These are phyloP conservation scores for Anguilla obscura DNA, from an alignment of 2,797 vertebrate genomes.

Conservation along the genomic window DNA sequence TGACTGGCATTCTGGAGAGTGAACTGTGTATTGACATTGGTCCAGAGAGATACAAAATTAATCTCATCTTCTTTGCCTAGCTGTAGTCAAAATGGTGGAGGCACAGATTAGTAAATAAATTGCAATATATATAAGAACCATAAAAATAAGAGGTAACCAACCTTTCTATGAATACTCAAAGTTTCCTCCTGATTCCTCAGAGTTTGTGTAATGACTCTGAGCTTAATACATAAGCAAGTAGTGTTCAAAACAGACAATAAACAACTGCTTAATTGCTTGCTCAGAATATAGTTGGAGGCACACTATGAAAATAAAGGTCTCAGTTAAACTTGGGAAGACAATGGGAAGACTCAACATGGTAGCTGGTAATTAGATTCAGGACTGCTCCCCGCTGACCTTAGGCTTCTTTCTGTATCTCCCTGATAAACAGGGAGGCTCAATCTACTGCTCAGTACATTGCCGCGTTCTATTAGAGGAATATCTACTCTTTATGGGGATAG, in stretches of 20 bases:
- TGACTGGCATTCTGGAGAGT: not conserved
- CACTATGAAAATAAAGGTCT: constrained; percentile 5
- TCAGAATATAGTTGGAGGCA: not conserved
- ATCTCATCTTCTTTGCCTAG: not conserved
- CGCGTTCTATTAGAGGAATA: not conserved
- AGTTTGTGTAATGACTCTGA: not conserved
- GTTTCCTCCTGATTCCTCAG: not conserved
- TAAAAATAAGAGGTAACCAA: not conserved
- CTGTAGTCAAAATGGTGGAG: not conserved
- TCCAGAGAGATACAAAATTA: not conserved
- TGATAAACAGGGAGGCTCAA: not conserved
- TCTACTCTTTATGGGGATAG: not conserved
- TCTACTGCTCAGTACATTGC: not conserved
- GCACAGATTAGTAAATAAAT: not conserved
- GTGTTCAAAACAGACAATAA: not conserved
- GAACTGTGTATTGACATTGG: not conserved
- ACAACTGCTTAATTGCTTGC: not conserved
- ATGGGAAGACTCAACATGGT: constrained; percentile 6
- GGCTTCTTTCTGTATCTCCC: not conserved
- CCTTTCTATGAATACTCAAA: not conserved
- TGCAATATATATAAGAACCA: not conserved
- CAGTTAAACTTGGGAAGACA: not conserved
- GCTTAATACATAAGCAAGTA: not conserved
- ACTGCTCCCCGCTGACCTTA: not conserved
- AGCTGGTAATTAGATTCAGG: not conserved